A percentile compares a stretch with the other conserved stretches of the same genome.
phyloP scores from a whole-genome alignment of 2,888 invertebrate genomes.

The Sinodicranocentrus sp. region DNA sequence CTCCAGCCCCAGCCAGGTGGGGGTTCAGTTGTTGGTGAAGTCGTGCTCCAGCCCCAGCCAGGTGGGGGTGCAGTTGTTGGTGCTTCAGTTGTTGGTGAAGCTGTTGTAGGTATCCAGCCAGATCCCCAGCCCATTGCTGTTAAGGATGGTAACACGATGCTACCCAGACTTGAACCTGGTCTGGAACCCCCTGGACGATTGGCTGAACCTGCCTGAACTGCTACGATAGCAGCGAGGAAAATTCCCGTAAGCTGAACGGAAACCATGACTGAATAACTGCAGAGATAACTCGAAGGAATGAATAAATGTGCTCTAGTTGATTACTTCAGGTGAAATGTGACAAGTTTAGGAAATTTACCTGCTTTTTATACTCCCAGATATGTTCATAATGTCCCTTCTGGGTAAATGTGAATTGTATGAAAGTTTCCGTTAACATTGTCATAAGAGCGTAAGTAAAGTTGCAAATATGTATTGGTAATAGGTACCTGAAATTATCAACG shows the following conservation, averaged over 20 bases:
- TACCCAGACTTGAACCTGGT: constrained; percentile 5
- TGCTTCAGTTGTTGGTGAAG: constrained; percentile 10
- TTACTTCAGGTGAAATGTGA: constrained; percentile 5
- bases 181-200: not conserved
- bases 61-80: constrained; percentile 18
- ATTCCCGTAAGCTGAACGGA: not conserved
- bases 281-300: constrained; percentile 2
- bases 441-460: no score
- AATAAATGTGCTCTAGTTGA: not conserved
- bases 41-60: constrained; percentile 24
- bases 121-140: not conserved
- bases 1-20: constrained; percentile 29
- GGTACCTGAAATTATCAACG: no score
- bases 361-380: constrained; percentile 31
- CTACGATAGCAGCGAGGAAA: constrained; percentile 10
- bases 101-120: constrained; percentile 17
- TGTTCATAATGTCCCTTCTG: no score
- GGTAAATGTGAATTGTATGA: not conserved
- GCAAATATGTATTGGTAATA: no score
- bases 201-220: not conserved
- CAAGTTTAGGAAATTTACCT: not conserved
- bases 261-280: constrained; percentile 33
- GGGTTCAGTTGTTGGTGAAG: not conserved
- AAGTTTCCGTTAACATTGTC: not conserved
- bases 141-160: not conserved